Evolutionary conservation across 1,140 invertebrate genomes (phyloP).

Genomic region (Camponotus pennsylvanicus): DNA sequence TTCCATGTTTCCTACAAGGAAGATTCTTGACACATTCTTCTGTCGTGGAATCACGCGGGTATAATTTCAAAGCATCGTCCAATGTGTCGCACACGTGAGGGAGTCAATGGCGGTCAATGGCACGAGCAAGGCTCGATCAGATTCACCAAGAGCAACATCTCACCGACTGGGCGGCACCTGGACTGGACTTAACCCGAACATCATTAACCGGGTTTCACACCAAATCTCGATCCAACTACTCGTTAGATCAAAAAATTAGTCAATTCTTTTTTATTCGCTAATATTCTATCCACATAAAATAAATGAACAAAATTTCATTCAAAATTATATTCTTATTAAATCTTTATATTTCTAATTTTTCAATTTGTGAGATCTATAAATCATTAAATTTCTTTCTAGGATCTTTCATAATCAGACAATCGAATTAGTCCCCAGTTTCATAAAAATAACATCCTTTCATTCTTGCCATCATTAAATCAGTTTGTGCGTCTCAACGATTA

Average conservation of each 20-base stretch:
- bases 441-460: background rate
- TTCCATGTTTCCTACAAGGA: too few species aligned
- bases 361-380: background rate
- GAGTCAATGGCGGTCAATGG: constrained; percentile 86
- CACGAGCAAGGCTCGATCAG: constrained; percentile 83
- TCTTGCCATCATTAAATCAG: background rate
- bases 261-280: background rate
- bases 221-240: constrained; percentile 51
- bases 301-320: background rate
- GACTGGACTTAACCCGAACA: constrained; percentile 76
- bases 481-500: background rate
- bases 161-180: constrained; percentile 78
- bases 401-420: background rate
- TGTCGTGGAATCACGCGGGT: constrained; percentile 23
- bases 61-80: constrained; percentile 59
- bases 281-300: background rate
- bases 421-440: background rate
- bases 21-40: background rate
- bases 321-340: background rate
- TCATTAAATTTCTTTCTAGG: background rate
- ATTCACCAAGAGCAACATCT: constrained; percentile 81
- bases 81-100: constrained; percentile 79
- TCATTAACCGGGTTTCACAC: constrained; percentile 74
- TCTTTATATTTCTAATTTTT: background rate
- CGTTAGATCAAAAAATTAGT: background rate